Evolutionary conservation across 53 echinoderm and acorn worm genomes (phyloP).

Genomic region (Glandiceps talaboti): DNA sequence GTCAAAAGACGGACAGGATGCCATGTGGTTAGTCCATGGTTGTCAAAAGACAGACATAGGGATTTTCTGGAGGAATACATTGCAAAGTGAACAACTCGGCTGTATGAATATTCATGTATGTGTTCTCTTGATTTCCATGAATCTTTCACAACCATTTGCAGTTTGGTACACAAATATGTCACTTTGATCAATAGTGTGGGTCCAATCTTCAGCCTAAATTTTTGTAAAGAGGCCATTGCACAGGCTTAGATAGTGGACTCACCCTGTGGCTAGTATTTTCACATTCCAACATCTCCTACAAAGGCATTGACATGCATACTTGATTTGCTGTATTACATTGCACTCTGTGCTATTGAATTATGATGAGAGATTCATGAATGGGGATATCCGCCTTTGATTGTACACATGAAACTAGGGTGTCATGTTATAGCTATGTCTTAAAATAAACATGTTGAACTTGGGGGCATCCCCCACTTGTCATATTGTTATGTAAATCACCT

Average conservation of each 20-base stretch:
- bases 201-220: not conserved
- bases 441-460: not conserved
- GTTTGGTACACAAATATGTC: not conserved
- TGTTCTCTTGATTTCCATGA: too few relatives aligned
- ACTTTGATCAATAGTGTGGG: not conserved
- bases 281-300: too few relatives aligned
- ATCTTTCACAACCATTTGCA: not conserved
- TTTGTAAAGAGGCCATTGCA: not conserved
- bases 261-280: too few relatives aligned
- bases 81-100: too few relatives aligned
- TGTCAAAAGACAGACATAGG: too few relatives aligned
- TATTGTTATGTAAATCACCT: not conserved
- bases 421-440: not conserved
- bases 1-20: too few relatives aligned
- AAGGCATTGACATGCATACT: too few relatives aligned
- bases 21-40: too few relatives aligned
- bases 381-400: not conserved
- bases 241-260: not conserved
- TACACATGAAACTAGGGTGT: not conserved
- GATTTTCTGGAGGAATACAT: too few relatives aligned
- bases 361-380: not conserved
- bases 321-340: too few relatives aligned
- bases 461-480: not conserved
- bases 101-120: too few relatives aligned
- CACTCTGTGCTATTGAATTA: not conserved